Evolutionary conservation across 2,113 vertebrate species (phyloP).

Genomic region (Semicossyphus pulcher): DNA sequence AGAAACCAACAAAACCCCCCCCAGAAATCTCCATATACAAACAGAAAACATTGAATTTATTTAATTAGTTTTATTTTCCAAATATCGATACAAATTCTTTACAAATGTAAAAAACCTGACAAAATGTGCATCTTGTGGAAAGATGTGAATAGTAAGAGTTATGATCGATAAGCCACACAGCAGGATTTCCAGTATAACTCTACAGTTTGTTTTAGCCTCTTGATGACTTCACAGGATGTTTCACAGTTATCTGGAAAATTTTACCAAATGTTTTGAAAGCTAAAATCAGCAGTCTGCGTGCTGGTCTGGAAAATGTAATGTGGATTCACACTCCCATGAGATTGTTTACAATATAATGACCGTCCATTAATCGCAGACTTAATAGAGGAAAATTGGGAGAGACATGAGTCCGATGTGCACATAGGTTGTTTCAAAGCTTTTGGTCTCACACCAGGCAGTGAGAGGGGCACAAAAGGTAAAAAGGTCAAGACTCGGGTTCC

Average conservation of each 20-base stretch:
- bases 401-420: not conserved
- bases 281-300: conserved; percentile 8
- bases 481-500: conserved; percentile 90
- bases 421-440: not conserved
- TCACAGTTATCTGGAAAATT: not conserved
- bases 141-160: not conserved
- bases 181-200: not conserved
- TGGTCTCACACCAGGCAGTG: not conserved
- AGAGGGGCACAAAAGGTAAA: conserved; percentile 81
- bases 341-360: conserved; percentile 12
- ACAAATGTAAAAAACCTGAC: conserved; percentile 40
- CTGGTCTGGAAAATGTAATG: conserved; percentile 34
- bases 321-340: conserved; percentile 30
- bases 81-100: conserved; percentile 29
- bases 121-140: conserved; percentile 8
- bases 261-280: not conserved
- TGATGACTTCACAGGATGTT: not conserved
- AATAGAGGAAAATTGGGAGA: conserved; percentile 8
- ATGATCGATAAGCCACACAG: not conserved
- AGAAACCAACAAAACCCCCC: too few species aligned
- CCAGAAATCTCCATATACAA: too few species aligned
- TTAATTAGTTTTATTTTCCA: conserved; percentile 51
- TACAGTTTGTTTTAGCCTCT: not conserved
- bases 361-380: conserved; percentile 20
- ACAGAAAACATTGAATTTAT: too few species aligned